phyloP scores from a whole-genome alignment of 2,113 vertebrate species.

The Xenopus laevis region DNA sequence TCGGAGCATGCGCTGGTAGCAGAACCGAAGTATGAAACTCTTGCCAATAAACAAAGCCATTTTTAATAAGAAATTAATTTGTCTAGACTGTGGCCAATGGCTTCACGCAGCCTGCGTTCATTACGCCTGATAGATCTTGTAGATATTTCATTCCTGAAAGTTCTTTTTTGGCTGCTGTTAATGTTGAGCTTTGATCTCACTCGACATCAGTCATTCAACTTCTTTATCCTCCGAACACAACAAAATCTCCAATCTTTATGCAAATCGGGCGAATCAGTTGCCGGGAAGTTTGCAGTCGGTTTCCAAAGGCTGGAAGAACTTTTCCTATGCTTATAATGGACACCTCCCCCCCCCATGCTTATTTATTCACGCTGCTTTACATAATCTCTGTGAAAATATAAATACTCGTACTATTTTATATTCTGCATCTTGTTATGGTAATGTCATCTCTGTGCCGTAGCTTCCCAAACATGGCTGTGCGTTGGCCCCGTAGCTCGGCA shows the following conservation, averaged over 20 bases:
- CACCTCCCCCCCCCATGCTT: not conserved
- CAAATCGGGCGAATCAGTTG: not conserved
- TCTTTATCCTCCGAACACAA: not conserved
- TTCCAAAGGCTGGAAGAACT: not conserved
- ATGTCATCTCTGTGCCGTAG: not conserved
- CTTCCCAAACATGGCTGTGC: too few relatives aligned
- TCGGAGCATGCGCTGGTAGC: too few relatives aligned
- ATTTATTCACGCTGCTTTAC: constrained; percentile 13
- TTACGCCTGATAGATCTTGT: too few relatives aligned
- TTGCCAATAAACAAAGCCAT: not conserved
- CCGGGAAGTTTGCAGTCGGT: not conserved
- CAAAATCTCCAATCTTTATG: not conserved
- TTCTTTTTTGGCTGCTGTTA: too few relatives aligned
- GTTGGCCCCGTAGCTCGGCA: too few relatives aligned
- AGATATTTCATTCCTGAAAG: too few relatives aligned
- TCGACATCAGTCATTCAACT: too few relatives aligned
- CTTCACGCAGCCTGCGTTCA: too few relatives aligned
- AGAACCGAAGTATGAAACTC: too few relatives aligned
- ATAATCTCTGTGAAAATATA: constrained; percentile 16
- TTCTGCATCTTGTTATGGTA: not conserved
- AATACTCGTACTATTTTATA: not conserved
- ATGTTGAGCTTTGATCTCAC: too few relatives aligned
- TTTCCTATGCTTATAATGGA: not conserved
- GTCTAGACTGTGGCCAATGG: not conserved
- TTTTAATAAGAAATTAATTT: not conserved